Base-by-base conservation (phyloP, 2,113 vertebrate genomes). In the Columbina picui region DNA sequence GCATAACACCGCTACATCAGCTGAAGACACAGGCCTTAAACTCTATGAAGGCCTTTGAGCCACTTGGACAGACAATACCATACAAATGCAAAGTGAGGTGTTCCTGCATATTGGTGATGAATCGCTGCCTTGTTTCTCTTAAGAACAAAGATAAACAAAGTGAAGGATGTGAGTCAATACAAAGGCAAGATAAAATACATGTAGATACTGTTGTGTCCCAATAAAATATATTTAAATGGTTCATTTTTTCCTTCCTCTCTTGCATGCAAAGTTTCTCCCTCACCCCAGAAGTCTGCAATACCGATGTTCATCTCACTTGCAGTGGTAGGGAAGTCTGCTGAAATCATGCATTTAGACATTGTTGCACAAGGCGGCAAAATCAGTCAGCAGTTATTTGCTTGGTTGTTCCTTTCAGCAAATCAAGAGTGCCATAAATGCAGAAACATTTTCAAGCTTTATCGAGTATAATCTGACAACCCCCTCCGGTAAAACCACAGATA, bases 361-460 rank as follows among this genome's bases (percentile, higher is more conserved):
- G 94, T 94, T 93, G 77, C 89, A 95, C 49, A 52, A 79, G 69
- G 77, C 1, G 1, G 81, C 60, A 92, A 92, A 94, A 91, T 92
- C 84, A 87, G 87, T 94, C 93, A 96, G 70, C 84, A 85, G 81
- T 89, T 95, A 93, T 96, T 96, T 97, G 81, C 84, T 85, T 80
- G 32, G 56, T 75, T 91, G 68, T 87, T 93, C 60, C 94, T 95
- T 96, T 91, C 89, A 96, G 89, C 89, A 91, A 90, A 86, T 89
- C 88, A 89, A 71, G 84, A 95, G 65, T 83, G 73, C 87, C 57
- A 89, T 87, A 89, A 96, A 84, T 7, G 61, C 87, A 96, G 81
- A 93, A 94, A 91, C 11, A 79, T 89, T 92, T 95, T 96, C 87
- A 96, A 93, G 89, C 69, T 95, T 97, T 96, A 94, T 96, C 91